phyloP scores from a whole-genome alignment of 2,888 invertebrate species.

The Frankliniella fusca region DNA sequence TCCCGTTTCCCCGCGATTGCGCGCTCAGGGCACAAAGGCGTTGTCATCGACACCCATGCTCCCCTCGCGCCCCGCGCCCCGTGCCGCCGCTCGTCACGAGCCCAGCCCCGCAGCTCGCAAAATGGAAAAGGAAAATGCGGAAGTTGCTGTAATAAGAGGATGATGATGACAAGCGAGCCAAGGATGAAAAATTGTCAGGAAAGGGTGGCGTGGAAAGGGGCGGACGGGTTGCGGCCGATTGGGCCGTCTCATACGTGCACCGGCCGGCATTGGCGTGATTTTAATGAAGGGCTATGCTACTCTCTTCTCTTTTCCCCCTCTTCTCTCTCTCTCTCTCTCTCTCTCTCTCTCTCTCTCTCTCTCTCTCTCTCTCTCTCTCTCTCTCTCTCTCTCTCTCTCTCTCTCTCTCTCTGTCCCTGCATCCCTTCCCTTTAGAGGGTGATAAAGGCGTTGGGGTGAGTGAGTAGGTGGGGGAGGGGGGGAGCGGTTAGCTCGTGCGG shows the following conservation, averaged over 20 bases:
- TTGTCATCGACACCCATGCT: conserved; percentile 15
- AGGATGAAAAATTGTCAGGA: neutral
- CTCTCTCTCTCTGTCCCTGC: too few species aligned
- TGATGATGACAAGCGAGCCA: neutral
- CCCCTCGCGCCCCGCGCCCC: neutral
- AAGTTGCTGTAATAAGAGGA: neutral
- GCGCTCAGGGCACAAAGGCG: conserved; percentile 8
- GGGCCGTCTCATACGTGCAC: too few species aligned
- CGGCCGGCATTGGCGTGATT: too few species aligned
- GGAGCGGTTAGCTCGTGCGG: neutral
- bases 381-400: neutral
- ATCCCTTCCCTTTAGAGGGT: neutral
- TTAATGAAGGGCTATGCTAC: too few species aligned
- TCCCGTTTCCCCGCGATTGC: neutral
- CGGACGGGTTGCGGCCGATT: too few species aligned
- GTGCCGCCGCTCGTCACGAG: neutral
- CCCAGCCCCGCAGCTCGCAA: neutral
- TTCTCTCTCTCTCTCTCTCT: neutral
- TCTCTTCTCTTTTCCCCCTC: too few species aligned
- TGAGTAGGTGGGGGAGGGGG: neutral
- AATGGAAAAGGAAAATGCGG: neutral
- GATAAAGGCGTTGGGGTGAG: neutral
- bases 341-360: neutral
- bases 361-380: neutral
- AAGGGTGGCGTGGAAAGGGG: neutral